Evolutionary conservation across 1,140 invertebrate species (phyloP).

Genomic region (Samia ricini): DNA sequence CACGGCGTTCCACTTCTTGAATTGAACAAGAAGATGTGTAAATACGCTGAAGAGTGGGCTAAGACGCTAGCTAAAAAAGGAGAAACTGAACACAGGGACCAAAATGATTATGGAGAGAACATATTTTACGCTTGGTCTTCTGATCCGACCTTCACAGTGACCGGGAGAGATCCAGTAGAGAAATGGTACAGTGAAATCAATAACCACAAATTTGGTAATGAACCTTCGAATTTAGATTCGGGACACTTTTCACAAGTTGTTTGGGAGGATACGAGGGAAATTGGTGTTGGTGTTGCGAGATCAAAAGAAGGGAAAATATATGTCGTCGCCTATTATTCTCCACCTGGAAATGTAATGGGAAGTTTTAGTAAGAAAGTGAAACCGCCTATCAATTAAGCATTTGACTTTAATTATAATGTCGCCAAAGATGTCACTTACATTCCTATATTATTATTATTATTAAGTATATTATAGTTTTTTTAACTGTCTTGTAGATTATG

Average conservation of each 20-base stretch:
- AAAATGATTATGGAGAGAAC: conserved; percentile 89
- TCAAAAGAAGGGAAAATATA: conserved; percentile 85
- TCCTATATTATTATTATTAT: conserved; percentile 26
- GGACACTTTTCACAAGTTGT: conserved; percentile 89
- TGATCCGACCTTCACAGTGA: conserved; percentile 82
- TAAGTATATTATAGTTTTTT: background rate
- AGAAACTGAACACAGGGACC: conserved; percentile 85
- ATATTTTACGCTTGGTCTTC: conserved; percentile 87
- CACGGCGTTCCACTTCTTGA: conserved; percentile 84
- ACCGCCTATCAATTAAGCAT: conserved; percentile 55
- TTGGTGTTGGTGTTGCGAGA: conserved; percentile 88
- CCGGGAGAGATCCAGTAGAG: conserved; percentile 85
- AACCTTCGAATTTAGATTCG: conserved; percentile 82
- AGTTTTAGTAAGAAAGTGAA: conserved; percentile 87
- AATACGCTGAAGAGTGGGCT: conserved; percentile 90
- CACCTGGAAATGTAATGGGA: conserved; percentile 91
- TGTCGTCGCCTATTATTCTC: conserved; percentile 92
- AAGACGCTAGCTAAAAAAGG: conserved; percentile 82
- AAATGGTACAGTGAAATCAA: conserved; percentile 85
- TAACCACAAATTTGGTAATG: conserved; percentile 79
- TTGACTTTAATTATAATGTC: background rate
- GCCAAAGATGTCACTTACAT: conserved; percentile 47
- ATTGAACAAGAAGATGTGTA: conserved; percentile 84
- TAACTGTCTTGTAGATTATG: background rate
- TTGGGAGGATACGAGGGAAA: conserved; percentile 86